Conservation (phyloP, 2,888 invertebrate genomes). For the Mylabris sibirica region DNA sequence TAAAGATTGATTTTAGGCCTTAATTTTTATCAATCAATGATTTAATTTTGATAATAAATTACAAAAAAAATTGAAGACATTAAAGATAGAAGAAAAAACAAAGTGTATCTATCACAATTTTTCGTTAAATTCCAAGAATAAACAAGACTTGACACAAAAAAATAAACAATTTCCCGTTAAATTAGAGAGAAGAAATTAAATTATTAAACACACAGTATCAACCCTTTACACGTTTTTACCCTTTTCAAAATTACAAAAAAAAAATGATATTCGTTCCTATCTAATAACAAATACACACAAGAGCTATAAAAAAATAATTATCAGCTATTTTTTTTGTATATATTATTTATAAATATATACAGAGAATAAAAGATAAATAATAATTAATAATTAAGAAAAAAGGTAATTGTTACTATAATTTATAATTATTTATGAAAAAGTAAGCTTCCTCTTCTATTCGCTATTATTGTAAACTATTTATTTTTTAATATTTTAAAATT, state of each 20-base stretch:
- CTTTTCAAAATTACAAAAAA: no score
- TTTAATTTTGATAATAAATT: no score
- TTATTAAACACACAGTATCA: no score
- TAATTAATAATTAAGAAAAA: no score
- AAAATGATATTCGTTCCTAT: not conserved
- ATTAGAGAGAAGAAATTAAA: not conserved
- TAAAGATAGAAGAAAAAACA: not conserved
- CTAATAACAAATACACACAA: conserved; percentile 3
- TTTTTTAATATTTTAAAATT: no score
- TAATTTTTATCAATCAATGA: no score
- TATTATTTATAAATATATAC: not conserved
- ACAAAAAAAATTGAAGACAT: not conserved
- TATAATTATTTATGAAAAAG: no score
- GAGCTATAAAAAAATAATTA: conserved; percentile 5
- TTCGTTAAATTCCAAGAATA: not conserved
- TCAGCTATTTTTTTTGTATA: conserved; percentile 1
- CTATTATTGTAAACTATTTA: no score
- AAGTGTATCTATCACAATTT: not conserved
- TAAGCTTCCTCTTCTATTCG: no score
- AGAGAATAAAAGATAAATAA: not conserved
- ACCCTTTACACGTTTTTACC: not conserved
- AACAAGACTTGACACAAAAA: not conserved
- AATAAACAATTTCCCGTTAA: not conserved
- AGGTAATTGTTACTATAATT: no score
- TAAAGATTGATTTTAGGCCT: no score